Conservation (phyloP, 1,140 invertebrate species). For the Himalopsyche phryganea region DNA sequence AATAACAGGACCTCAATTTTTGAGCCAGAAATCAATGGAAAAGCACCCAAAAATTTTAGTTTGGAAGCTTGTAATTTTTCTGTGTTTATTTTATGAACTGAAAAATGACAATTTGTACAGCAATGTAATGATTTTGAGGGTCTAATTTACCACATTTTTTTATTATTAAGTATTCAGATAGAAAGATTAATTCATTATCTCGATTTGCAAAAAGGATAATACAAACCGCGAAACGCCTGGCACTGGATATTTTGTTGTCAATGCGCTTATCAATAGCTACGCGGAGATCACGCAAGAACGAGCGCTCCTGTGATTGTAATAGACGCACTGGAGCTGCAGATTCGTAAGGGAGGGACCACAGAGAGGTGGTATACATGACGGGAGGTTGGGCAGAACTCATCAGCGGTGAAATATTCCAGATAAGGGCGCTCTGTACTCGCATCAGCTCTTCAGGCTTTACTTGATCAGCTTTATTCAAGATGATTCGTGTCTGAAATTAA, state of each 20-base stretch:
- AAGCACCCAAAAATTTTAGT: no score
- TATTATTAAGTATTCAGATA: no score
- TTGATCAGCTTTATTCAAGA: conserved; percentile 92
- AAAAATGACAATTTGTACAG: no score
- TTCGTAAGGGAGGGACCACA: conserved; percentile 86
- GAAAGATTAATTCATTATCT: no score
- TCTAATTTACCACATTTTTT: no score
- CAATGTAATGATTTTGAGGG: no score
- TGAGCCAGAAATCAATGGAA: no score
- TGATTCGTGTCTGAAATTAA: conserved; percentile 70
- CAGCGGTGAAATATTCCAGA: conserved; percentile 94
- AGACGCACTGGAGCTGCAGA: conserved; percentile 71
- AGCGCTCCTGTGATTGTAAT: conserved; percentile 81
- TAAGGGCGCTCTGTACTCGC: conserved; percentile 87
- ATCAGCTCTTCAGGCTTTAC: conserved; percentile 90
- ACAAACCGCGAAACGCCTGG: conserved; percentile 87
- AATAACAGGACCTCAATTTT: no score
- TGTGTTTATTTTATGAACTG: no score
- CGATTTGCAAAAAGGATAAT: no score
- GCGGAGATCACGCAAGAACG: conserved; percentile 80
- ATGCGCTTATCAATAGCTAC: conserved; percentile 81
- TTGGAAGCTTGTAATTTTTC: no score
- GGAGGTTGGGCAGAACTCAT: conserved; percentile 93
- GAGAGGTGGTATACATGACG: conserved; percentile 87
- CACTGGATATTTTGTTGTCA: conserved; percentile 90